Base-by-base conservation (phyloP, 2,113 vertebrate genomes). In the Fulica atra region DNA sequence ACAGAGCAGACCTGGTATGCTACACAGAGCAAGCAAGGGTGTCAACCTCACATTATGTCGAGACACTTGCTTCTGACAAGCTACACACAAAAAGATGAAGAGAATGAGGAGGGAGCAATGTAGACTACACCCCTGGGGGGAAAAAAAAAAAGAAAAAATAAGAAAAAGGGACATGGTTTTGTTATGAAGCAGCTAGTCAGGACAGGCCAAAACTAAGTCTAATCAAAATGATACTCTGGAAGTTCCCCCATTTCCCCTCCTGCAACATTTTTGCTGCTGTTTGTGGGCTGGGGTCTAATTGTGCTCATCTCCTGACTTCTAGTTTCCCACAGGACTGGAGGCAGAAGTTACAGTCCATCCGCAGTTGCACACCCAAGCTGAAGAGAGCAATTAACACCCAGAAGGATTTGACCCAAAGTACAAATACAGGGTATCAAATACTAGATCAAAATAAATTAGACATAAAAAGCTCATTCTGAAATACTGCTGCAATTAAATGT, bases 121-220 rank as follows among this genome's bases (percentile, higher is more conserved):
- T 2, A 71, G 36, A 5, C 44, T 65, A 61, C n/a, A 78, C 3
- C 5, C 12, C 17, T 3, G 16, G 2, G 10, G 15, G 48, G 48
- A 48, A 48, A 48, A 48, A 48, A 48, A 54, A 56, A 77, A 71
- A 59, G 16, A 40, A 53, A 2, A 38, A 25, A 26, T 26, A 51
- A 51, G 2, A 40, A 25, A 28, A 24, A 35, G 15, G 38, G 14
- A 70, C 11, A 31, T 0, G 5, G 19, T 28, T 19, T 1, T 81
- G 33, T 33, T 36, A 65, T 70, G 56, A 61, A 79, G 44, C 44
- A 53, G 38, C 25, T 51, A 28, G 23, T 28, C 14, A 25, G 51
- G 46, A 59, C 16, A 79, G 53, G 24, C 14, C 66, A 80, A 82
- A 79, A 53, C 23, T 8, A 44, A 63, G 16, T 11, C 25, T 56